Percentiles rank a stretch among this genome's conserved stretches.
Evolutionary conservation across 2,113 vertebrate genomes (phyloP).

Genomic region (Furnarius figulus): DNA sequence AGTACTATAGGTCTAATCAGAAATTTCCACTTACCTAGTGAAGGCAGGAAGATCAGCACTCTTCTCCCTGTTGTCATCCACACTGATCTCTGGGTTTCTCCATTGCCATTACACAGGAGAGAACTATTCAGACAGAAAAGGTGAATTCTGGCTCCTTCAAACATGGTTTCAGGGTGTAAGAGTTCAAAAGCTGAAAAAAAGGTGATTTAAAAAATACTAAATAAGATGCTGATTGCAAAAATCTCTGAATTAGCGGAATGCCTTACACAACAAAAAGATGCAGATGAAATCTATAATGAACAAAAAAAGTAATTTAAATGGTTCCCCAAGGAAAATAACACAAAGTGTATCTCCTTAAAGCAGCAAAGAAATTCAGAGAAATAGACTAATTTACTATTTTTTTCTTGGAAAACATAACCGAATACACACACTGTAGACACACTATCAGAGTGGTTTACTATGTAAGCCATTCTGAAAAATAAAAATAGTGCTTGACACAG

Average conservation of each 20-base stretch:
- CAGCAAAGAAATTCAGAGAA: neutral
- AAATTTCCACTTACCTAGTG: neutral
- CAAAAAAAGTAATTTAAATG: slow-evolving; percentile 2
- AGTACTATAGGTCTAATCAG: neutral
- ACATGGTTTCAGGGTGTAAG: neutral
- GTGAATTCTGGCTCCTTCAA: neutral
- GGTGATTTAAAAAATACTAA: neutral
- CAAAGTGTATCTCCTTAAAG: neutral
- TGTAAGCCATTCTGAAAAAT: neutral
- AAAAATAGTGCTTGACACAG: neutral
- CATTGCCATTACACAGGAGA: neutral
- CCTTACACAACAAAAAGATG: neutral
- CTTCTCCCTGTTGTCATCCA: neutral
- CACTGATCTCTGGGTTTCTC: neutral
- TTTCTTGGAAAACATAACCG: neutral
- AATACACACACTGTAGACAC: neutral
- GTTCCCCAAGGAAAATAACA: neutral
- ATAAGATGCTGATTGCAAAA: slow-evolving; percentile 2
- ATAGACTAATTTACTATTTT: neutral
- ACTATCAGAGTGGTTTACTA: neutral
- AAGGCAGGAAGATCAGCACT: neutral
- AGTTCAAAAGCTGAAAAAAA: neutral
- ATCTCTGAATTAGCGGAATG: neutral
- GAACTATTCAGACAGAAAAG: neutral
- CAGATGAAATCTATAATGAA: slow-evolving; percentile 26